Conservation (phyloP, 1,140 invertebrate species). For the Brachionus paranguensis region DNA sequence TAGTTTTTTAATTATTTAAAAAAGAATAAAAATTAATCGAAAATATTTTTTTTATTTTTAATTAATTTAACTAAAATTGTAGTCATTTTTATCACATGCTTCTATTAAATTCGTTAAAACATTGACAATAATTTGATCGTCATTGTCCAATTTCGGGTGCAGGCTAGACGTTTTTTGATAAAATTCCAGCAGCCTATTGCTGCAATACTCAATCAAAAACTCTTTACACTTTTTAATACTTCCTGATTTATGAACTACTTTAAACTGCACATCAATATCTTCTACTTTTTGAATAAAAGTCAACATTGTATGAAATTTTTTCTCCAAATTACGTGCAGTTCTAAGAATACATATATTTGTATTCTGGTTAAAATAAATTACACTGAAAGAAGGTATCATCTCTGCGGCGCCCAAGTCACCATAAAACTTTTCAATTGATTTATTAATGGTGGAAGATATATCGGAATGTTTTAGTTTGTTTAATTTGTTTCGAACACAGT, state of each 20-base stretch:
- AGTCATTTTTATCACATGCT: constrained; percentile 5
- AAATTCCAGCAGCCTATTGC: neutral
- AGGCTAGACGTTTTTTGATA: neutral
- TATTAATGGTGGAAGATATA: neutral
- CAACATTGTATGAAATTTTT: constrained; percentile 19
- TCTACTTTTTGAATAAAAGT: constrained; percentile 31
- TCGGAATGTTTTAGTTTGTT: constrained; percentile 17
- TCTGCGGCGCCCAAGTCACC: constrained; percentile 20
- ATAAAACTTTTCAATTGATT: constrained; percentile 28
- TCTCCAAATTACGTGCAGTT: constrained; percentile 2
- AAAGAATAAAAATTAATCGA: too few species aligned
- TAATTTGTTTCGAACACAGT: neutral
- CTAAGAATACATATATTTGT: constrained; percentile 9
- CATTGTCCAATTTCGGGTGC: neutral
- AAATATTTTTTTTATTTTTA: too few species aligned
- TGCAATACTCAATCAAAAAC: neutral
- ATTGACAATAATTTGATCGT: neutral
- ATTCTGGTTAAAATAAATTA: constrained; percentile 9
- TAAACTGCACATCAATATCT: neutral
- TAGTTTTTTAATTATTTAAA: too few species aligned
- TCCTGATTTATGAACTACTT: constrained; percentile 3
- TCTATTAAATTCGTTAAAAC: neutral
- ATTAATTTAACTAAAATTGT: neutral
- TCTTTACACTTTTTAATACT: constrained; percentile 33
- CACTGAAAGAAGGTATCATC: constrained; percentile 34